Evolutionary conservation across 2,797 vertebrate species (phyloP), one percentile per base, ranked within the genome.

Genomic region (Echeneis naucrates): DNA sequence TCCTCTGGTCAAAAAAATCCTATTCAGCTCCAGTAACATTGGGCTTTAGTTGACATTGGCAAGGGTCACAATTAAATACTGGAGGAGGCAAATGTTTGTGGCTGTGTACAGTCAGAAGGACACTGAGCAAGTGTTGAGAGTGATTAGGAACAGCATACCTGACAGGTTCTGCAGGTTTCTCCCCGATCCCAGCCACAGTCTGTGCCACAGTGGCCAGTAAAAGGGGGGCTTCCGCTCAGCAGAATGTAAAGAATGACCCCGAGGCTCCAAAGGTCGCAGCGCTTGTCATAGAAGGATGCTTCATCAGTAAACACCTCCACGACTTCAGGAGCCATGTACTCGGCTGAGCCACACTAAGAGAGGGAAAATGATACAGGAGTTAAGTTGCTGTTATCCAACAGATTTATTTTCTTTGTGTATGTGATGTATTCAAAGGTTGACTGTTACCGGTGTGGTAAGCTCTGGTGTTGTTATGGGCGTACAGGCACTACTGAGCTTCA

Each of bases 311-410:
- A 99, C 5, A 97, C 97, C 83, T 99, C 98, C 75, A 99, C 98
- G 45, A 99, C 98, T 81, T 99, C 98, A 0, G 98, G 98, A 54
- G 98, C 98, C 98, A 99, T 99, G 92, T 99, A 99, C 88, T 99
- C 98, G 0, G 97, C 98, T 0, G 98, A 99, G 72, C 98, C 98
- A 10, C 98, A 99, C 98, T 99, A 78, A 50, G 2, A 77, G 21
- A 56, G 1, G 3, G 38, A 45, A 40, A 47, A n/a, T 42, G 4
- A 8, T 11, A 48, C 3, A 45, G 8, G 44, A 40, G 1, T 11
- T 1, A 27, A 3, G 5, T 8, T 14, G 21, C 2, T 38, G 2
- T 65, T 4, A 7, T 4, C 1, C 0, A 47, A 27, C n/a, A 12
- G 4, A 26, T 2, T 12, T 14, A 21, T 33, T 45, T 0, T 2